phyloP scores from a whole-genome alignment of 2,797 vertebrate species.

The Hoplostethus mediterraneus region DNA sequence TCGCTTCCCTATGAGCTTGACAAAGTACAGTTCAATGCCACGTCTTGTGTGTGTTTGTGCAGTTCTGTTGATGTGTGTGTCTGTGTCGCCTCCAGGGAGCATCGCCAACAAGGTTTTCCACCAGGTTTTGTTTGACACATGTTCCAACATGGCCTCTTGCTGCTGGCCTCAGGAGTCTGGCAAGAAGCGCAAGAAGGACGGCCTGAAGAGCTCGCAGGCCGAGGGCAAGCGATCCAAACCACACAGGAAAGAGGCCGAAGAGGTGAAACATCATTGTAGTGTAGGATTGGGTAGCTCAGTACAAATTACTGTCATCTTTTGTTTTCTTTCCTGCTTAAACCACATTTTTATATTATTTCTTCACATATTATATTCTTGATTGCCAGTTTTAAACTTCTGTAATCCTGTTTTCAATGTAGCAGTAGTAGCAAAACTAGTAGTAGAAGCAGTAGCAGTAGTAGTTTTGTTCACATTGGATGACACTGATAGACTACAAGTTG shows the following conservation, averaged over 20 bases:
- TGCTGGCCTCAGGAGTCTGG: slow-evolving; percentile 88
- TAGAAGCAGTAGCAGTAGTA: too few relatives aligned
- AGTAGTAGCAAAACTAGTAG: too few relatives aligned
- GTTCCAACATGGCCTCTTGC: slow-evolving; percentile 84
- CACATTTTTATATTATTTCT: too few relatives aligned
- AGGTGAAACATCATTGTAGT: slow-evolving; percentile 70
- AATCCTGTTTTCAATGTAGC: too few relatives aligned
- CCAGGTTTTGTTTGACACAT: slow-evolving; percentile 92
- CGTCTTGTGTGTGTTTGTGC: too few relatives aligned
- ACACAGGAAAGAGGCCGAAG: slow-evolving; percentile 61
- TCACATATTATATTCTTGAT: too few relatives aligned
- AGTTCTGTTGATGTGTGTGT: background rate
- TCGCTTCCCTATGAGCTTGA: background rate
- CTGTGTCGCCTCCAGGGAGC: slow-evolving; percentile 84
- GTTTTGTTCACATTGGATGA: too few relatives aligned
- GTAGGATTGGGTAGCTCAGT: too few relatives aligned
- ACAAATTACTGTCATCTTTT: too few relatives aligned
- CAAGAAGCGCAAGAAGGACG: slow-evolving; percentile 91
- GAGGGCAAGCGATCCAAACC: slow-evolving; percentile 86
- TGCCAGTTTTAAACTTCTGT: too few relatives aligned
- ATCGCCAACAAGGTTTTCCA: slow-evolving; percentile 91
- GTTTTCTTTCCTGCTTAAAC: too few relatives aligned
- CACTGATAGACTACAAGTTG: background rate
- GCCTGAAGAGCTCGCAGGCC: slow-evolving; percentile 74
- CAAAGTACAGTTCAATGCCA: too few relatives aligned